A percentile compares a stretch with the other conserved stretches of the same genome.
These are phyloP conservation scores for Pycnomerus fuliginosus DNA, from an alignment of 2,888 invertebrate species.

Conservation along the genomic window DNA sequence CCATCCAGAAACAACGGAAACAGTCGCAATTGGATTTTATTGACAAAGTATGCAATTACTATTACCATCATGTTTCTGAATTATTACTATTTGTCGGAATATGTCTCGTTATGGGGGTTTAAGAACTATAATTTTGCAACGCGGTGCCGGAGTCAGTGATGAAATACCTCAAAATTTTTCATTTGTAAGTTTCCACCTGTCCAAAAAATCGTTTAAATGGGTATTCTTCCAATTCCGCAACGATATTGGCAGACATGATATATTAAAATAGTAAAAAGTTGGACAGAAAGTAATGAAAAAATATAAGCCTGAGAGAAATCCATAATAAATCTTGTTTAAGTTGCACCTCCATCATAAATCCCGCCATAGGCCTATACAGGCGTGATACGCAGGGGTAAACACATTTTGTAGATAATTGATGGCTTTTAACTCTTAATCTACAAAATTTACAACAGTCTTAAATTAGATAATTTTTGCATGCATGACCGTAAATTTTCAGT, in stretches of 20 bases:
- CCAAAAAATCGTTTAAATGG: too few species aligned
- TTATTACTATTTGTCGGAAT: too few species aligned
- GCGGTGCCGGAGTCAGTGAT: too few species aligned
- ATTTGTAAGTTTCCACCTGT: too few species aligned
- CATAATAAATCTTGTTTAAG: slow-evolving; percentile 28
- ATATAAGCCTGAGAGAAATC: slow-evolving; percentile 24
- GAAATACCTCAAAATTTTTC: too few species aligned
- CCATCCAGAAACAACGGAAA: slow-evolving; percentile 27
- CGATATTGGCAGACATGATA: slow-evolving; percentile 7
- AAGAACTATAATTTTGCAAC: too few species aligned
- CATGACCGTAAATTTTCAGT: slow-evolving; percentile 10
- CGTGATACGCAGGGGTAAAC: slow-evolving; percentile 4
- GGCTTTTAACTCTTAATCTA: slow-evolving; percentile 8
- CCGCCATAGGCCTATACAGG: slow-evolving; percentile 3
- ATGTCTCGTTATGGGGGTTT: too few species aligned
- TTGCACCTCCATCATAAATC: slow-evolving; percentile 22
- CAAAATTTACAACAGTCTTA: slow-evolving; percentile 17
- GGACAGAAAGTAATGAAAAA: slow-evolving; percentile 27
- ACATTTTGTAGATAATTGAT: slow-evolving; percentile 21
- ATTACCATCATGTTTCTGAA: slow-evolving; percentile 22
- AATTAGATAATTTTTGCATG: slow-evolving; percentile 3
- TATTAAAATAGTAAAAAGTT: slow-evolving; percentile 14
- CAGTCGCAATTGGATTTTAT: slow-evolving; percentile 31
- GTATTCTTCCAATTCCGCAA: too few species aligned
- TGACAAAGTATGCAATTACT: slow-evolving; percentile 30